Evolutionary conservation across 2,888 invertebrate genomes (phyloP), one percentile per base, ranked within the genome.

Genomic region (Sympetrum striolatum): DNA sequence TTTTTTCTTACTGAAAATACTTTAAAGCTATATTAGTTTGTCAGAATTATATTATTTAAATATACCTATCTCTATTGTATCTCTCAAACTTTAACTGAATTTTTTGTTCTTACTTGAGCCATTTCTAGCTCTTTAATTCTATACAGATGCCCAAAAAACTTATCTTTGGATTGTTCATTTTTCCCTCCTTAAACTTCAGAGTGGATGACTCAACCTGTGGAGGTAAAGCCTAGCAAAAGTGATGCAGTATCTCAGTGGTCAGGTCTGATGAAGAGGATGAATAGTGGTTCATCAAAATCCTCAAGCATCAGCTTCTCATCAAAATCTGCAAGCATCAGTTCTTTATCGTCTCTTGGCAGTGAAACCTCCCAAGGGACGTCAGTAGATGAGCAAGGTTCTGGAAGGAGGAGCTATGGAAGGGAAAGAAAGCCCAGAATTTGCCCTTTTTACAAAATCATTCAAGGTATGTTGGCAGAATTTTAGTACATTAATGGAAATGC

Each of bases 191-290:
- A 44, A 10, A 18, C 31, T 86, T 64, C 60, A 86, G 86, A 64
- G 37, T 86, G 86, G 86, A 39, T 86, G 60, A 86, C 86, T 1
- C 86, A 58, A n/a, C 25, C 73, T 31, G 0, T 31, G 10, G 86
- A 60, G n/a, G 6, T n/a, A 35, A 64, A 86, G 15, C 22, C 37
- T 0, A 35, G 58, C 0, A 37, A 37, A 86, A 4, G 4, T 14
- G 37, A 60, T 64, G 86, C 60, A 1, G 86, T 39, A 25, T 58
- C 35, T 15, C 18, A 86, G 37, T 86, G 86, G 86, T 37, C 60
- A 60, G 35, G 22, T 60, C 35, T 86, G 18, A 86, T 86, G 86
- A 18, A 86, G 86, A 64, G 39, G 37, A 86, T 86, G 86, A 58
- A 37, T 18, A 37, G 60, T 60, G 86, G 86, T 37, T 31, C 2